These are phyloP conservation scores for Neoascia interrupta DNA, from an alignment of 2,888 invertebrate genomes.

Conservation along the genomic window DNA sequence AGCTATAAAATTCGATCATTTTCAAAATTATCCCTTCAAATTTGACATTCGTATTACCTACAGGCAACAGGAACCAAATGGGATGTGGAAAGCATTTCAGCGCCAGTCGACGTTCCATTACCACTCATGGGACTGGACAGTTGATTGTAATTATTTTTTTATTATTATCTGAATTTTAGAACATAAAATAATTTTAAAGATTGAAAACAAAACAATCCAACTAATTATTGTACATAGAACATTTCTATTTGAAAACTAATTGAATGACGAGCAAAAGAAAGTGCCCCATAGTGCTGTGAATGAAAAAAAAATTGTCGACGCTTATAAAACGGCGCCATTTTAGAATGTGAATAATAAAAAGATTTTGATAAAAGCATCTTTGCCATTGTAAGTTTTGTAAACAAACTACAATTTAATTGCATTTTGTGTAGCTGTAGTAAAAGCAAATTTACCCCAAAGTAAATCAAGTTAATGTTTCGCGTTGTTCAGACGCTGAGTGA, in stretches of 20 bases:
- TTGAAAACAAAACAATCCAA: too few species aligned
- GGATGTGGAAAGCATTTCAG: conserved; percentile 35
- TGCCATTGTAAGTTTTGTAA: conserved; percentile 62
- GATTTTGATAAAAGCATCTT: conserved; percentile 65
- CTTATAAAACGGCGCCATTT: conserved; percentile 79
- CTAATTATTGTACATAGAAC: too few species aligned
- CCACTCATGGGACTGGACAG: conserved; percentile 40
- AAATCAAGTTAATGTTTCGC: too few species aligned
- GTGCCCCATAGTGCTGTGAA: conserved; percentile 59
- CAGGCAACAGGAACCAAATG: conserved; percentile 19
- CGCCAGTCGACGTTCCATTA: conserved; percentile 55
- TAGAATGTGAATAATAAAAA: conserved; percentile 75
- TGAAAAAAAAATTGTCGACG: conserved; percentile 72
- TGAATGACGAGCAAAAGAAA: conserved; percentile 47
- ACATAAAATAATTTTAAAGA: neutral
- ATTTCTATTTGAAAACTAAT: conserved; percentile 4
- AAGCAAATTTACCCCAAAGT: neutral
- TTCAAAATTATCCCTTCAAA: too few species aligned
- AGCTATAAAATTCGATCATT: too few species aligned
- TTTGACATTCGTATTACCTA: neutral
- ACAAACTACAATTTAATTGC: conserved; percentile 31
- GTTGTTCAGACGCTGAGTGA: neutral
- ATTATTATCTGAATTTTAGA: conserved; percentile 36
- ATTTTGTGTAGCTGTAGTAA: neutral
- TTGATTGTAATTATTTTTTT: conserved; percentile 56